Evolutionary conservation across 1,140 invertebrate genomes (phyloP).

Genomic region (Thereuonema tuberculata): DNA sequence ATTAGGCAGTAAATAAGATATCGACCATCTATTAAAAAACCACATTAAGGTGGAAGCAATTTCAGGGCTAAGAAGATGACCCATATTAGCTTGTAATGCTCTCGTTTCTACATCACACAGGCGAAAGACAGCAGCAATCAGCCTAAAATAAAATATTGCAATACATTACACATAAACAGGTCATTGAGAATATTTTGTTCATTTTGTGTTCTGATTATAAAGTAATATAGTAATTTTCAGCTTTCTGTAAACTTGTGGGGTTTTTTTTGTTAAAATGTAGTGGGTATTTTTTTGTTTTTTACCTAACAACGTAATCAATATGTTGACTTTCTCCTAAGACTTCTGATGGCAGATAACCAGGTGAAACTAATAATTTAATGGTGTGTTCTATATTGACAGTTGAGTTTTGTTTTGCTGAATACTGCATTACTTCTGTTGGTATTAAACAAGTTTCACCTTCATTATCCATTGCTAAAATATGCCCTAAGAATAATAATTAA

Average conservation of each 20-base stretch:
- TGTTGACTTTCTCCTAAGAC: too few relatives aligned
- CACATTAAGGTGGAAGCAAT: constrained; percentile 60
- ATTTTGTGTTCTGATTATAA: neutral
- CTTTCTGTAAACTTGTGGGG: neutral
- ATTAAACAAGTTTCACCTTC: constrained; percentile 62
- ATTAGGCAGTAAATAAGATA: constrained; percentile 54
- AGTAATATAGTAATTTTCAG: neutral
- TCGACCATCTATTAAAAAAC: constrained; percentile 61
- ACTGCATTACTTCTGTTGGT: constrained; percentile 55
- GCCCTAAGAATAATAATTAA: constrained; percentile 30
- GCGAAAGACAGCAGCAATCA: constrained; percentile 49
- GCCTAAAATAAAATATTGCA: constrained; percentile 35
- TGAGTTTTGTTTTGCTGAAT: constrained; percentile 44
- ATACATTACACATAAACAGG: too few relatives aligned
- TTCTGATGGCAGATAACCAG: too few relatives aligned
- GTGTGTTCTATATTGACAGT: constrained; percentile 43
- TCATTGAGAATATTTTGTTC: too few relatives aligned
- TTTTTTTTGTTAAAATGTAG: too few relatives aligned
- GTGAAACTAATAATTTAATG: constrained; percentile 41
- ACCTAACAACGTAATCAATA: too few relatives aligned
- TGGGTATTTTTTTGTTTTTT: too few relatives aligned
- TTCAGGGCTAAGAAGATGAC: constrained; percentile 58
- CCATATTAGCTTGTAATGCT: constrained; percentile 44
- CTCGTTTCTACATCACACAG: constrained; percentile 52
- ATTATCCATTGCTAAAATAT: constrained; percentile 51